Percentiles rank a stretch among this genome's conserved stretches.
phyloP scores from a whole-genome alignment of 2,888 invertebrate genomes.

The Amiota mariae region DNA sequence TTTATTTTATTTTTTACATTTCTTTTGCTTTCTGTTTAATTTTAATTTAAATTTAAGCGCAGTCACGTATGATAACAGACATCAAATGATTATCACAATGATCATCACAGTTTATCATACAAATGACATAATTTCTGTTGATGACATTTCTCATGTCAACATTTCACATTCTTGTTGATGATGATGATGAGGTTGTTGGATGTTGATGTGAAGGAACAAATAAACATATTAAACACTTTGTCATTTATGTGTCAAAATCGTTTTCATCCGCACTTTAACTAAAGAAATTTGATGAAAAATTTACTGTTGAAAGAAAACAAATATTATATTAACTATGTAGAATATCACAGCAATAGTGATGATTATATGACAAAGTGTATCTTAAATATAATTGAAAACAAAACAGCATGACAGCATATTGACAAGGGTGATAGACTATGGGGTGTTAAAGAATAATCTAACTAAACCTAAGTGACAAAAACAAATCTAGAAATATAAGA shows the following conservation, averaged over 20 bases:
- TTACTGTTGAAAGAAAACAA: background rate
- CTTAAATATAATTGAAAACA: conserved; percentile 12
- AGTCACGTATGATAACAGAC: conserved; percentile 31
- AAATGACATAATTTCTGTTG: conserved; percentile 41
- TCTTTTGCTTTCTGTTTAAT: background rate
- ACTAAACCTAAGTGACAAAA: background rate
- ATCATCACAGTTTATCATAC: conserved; percentile 14
- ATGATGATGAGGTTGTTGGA: too few species aligned
- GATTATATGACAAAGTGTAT: background rate
- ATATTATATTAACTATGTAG: background rate
- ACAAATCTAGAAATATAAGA: background rate
- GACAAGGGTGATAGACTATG: background rate
- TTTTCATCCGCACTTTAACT: conserved; percentile 37
- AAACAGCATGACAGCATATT: conserved; percentile 1
- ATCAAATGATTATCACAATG: background rate
- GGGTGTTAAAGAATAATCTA: conserved; percentile 18
- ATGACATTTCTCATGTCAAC: conserved; percentile 36
- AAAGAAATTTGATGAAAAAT: conserved; percentile 1
- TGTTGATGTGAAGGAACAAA: too few species aligned
- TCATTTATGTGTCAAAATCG: conserved; percentile 61
- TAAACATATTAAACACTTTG: conserved; percentile 57
- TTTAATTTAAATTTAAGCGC: conserved; percentile 26
- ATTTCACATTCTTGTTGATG: background rate
- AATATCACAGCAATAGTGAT: too few species aligned
- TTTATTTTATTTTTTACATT: conserved; percentile 7